These are phyloP conservation scores for Melanostigma gelatinosum DNA, from an alignment of 2,113 vertebrate genomes.

Conservation along the genomic window DNA sequence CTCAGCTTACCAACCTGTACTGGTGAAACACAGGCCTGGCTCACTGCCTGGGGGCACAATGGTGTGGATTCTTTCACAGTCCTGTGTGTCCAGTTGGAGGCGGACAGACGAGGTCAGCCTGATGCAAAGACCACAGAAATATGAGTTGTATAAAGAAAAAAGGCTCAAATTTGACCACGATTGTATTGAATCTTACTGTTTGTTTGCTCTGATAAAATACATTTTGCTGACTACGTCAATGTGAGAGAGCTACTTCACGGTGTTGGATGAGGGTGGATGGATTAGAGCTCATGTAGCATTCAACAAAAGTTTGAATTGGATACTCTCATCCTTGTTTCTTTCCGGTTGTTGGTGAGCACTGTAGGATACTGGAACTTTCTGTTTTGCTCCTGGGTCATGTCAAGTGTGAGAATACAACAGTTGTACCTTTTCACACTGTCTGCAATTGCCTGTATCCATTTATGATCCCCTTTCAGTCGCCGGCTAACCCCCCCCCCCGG, in stretches of 20 bases:
- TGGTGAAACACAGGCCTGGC: slow-evolving; percentile 50
- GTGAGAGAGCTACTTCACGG: neutral
- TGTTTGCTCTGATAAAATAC: neutral
- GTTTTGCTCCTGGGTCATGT: neutral
- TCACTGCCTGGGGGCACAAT: slow-evolving; percentile 19
- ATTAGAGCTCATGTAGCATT: neutral
- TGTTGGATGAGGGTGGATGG: neutral
- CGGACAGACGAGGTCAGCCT: slow-evolving; percentile 40
- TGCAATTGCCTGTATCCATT: neutral
- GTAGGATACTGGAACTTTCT: neutral
- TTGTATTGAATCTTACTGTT: neutral
- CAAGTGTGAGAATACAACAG: neutral
- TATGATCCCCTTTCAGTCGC: neutral
- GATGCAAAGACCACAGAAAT: slow-evolving; percentile 24
- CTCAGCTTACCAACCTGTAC: neutral
- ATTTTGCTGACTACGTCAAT: slow-evolving; percentile 3
- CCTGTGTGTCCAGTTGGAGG: slow-evolving; percentile 44
- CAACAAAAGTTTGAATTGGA: neutral
- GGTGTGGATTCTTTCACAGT: slow-evolving; percentile 45
- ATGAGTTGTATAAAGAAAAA: slow-evolving; percentile 12
- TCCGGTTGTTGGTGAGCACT: neutral
- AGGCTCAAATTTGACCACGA: neutral
- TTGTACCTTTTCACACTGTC: neutral
- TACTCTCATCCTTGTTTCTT: neutral
- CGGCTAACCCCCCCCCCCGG: neutral